Base-by-base conservation (phyloP, 2,888 invertebrate genomes). In the Falcaria lacertinaria region DNA sequence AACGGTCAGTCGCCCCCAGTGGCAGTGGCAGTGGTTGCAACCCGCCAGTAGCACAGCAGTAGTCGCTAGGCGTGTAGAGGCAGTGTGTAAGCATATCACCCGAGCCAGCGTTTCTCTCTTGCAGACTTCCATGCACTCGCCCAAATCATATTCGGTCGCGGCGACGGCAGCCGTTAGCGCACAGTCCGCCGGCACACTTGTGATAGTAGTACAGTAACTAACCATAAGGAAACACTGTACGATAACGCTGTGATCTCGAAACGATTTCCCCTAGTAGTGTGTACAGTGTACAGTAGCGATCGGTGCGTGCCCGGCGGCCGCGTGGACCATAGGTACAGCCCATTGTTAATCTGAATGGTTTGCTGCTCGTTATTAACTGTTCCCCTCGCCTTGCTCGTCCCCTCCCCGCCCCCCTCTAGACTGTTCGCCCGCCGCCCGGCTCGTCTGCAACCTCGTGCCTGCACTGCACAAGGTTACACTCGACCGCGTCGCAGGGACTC, bases 51-150 rank as follows among this genome's bases (percentile, higher is more conserved):
- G 34, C 41, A 40, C 4, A 15, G 42, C 32, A 35, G 33, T 39
- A 39, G 28, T 28, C 7, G 28, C 11, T 35, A 42, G 15, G 25
- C 32, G 19, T 4, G 19, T 19, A 19, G 19, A 19, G 38, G 39
- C 32, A 43, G 45, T 52, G 44, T 52, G 48, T 48, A 45, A 57
- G 57, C 60, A 61, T 60, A 62, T 71, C 64, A 69, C 69, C 74
- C 72, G 76, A 78, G 71, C 70, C 70, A 72, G 77, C 72, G 69
- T 79, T 85, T 86, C 79, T 88, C 79, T 84, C 91, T 93, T 93
- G 90, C 93, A 93, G 93, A 93, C 93, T 93, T 93, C 92, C 93
- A 91, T 91, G 91, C 92, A 88, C 92, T 93, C 91, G 92, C 93
- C 91, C 91, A 91, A 91, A 90, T 92, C 90, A 91, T 93, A 91